A percentile compares a stretch with the other conserved stretches of the same genome.
These are phyloP conservation scores for Limnephilus marmoratus DNA, from an alignment of 2,888 invertebrate species.

Conservation along the genomic window DNA sequence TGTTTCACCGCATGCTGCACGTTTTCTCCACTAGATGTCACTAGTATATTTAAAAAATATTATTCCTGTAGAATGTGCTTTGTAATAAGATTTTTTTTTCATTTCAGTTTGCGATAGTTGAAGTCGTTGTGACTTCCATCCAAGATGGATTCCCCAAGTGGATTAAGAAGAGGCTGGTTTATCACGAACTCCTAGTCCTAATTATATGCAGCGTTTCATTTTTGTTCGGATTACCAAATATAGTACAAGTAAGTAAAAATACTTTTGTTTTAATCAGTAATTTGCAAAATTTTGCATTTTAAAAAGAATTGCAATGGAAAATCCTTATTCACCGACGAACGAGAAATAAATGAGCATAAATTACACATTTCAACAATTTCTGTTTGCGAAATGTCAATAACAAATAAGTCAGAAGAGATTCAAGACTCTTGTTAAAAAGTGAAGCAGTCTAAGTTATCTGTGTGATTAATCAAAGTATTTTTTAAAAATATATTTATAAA, in stretches of 20 bases:
- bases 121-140: conserved; percentile 95
- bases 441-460: too few species aligned
- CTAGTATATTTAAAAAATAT: background rate
- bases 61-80: background rate
- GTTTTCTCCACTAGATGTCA: background rate
- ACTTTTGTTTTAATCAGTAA: background rate
- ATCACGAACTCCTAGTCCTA: conserved; percentile 91
- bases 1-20: background rate
- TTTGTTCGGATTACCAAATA: conserved; percentile 90
- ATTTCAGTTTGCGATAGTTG: conserved; percentile 93
- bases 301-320: background rate
- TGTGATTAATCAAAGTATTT: too few species aligned
- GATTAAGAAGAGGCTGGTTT: conserved; percentile 88
- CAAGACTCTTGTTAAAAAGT: too few species aligned
- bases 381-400: too few species aligned
- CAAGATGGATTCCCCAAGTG: conserved; percentile 94
- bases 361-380: too few species aligned
- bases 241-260: conserved; percentile 83
- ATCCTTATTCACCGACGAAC: background rate
- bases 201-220: conserved; percentile 90
- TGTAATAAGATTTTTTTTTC: background rate
- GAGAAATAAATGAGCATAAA: too few species aligned
- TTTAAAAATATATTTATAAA: too few species aligned
- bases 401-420: too few species aligned
- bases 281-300: background rate